Evolutionary conservation across 1,140 invertebrate species (phyloP).

Genomic region (Drosophila tropicalis): DNA sequence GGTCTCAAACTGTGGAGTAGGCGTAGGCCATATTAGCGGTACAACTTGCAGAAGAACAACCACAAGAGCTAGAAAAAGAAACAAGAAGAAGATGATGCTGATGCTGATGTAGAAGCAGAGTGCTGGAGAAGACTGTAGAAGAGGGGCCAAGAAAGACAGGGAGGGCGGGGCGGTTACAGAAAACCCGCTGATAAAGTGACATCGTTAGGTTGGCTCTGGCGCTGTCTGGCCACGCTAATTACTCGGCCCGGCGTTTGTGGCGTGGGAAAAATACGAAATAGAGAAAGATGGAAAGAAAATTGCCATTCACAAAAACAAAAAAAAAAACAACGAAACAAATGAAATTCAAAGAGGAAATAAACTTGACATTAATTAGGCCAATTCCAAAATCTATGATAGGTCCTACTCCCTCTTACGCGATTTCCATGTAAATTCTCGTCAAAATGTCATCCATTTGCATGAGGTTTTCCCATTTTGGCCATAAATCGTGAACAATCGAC

Average conservation of each 20-base stretch:
- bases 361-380: conserved; percentile 1
- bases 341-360: conserved; percentile 22
- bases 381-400: neutral
- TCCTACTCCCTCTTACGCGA: too few relatives aligned
- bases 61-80: neutral
- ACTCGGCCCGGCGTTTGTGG: conserved; percentile 56
- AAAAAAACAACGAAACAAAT: conserved; percentile 46
- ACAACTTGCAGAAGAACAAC: conserved; percentile 70
- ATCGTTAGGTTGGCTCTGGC: conserved; percentile 69
- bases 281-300: conserved; percentile 9
- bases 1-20: conserved; percentile 56
- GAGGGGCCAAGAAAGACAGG: neutral
- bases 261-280: conserved; percentile 62
- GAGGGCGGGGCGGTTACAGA: conserved; percentile 20
- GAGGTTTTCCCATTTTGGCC: too few relatives aligned
- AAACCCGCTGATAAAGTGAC: conserved; percentile 79
- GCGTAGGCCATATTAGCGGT: conserved; percentile 79
- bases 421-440: too few relatives aligned
- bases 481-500: too few relatives aligned
- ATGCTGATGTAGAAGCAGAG: neutral
- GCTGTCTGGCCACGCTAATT: conserved; percentile 76
- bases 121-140: neutral
- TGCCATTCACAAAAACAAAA: conserved; percentile 26
- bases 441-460: too few relatives aligned
- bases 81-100: conserved; percentile 12